Base-by-base conservation (phyloP, 2,113 vertebrate genomes). In the Prolemur simus region DNA sequence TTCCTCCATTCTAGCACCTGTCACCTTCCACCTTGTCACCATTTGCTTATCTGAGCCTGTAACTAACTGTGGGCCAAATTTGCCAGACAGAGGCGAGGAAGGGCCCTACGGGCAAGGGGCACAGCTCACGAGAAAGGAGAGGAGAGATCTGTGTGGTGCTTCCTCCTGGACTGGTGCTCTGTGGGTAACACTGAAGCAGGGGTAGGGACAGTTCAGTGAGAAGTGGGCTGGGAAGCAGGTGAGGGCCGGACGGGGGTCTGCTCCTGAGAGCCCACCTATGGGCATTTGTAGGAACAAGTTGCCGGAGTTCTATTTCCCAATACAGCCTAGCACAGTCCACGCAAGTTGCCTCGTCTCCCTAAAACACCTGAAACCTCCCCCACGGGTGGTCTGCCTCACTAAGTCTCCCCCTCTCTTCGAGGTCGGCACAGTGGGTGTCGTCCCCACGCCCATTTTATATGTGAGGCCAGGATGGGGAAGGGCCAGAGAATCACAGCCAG, bases 141-240 rank as follows among this genome's bases (percentile, higher is more conserved):
- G 45, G 39, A 4, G 64, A 34, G 6, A 2, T 3, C 1, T 0
- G 0, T 15, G 13, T 0, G 54, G 3, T 0, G 9, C 21, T 29
- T 20, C 20, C 54, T 29, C 45, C n/a, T 4, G 13, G 58, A 3
- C 34, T 20, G 49, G 20, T 0, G 8, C 21, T 0, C 68, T 0
- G 2, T 37, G 73, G 71, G n/a, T 5, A 0, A n/a, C 32, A 3
- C 3, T 13, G 29, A 21, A 64, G 12, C 0, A 1, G 54, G 8
- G 37, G 25, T 54, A 5, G 54, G 21, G 15, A 17, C 80, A 11
- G 34, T 37, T n/a, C 69, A 0, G 0, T 5, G 37, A 68, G 78
- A 23, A 34, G 17, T 0, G 8, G 58, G 83, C 56, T 25, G 34
- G 58, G 45, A 0, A 25, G 64, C 49, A 27, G n/a, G 39, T 3